phyloP scores from a whole-genome alignment of 2,797 vertebrate genomes.

The Chromobotia macracanthus region DNA sequence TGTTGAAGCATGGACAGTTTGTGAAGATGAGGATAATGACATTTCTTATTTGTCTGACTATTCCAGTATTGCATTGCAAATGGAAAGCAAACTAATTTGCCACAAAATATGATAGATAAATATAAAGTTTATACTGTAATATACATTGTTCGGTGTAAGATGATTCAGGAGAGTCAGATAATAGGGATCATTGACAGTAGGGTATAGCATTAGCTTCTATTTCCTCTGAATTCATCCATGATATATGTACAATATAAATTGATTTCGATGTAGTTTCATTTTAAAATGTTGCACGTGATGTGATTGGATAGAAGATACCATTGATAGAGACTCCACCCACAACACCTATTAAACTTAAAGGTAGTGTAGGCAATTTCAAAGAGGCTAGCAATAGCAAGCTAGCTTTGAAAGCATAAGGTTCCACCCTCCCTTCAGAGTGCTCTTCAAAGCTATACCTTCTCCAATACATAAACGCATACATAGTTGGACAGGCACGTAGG shows the following conservation, averaged over 20 bases:
- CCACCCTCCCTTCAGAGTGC: too few relatives aligned
- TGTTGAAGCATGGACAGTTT: neutral
- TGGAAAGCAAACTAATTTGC: neutral
- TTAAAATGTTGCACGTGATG: neutral
- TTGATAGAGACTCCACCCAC: too few relatives aligned
- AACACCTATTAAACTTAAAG: too few relatives aligned
- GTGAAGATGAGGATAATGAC: neutral
- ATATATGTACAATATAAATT: neutral
- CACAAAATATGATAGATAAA: neutral
- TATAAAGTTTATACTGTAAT: neutral
- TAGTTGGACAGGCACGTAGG: too few relatives aligned
- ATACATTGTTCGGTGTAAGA: slow-evolving; percentile 5
- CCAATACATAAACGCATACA: too few relatives aligned
- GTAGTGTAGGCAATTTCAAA: too few relatives aligned
- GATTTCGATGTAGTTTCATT: neutral
- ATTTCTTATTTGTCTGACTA: neutral
- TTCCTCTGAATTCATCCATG: neutral
- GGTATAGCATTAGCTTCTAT: neutral
- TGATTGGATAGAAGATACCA: too few relatives aligned
- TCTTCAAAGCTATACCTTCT: too few relatives aligned
- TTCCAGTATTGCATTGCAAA: neutral
- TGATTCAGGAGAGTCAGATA: slow-evolving; percentile 2
- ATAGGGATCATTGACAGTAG: neutral
- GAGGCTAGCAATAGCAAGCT: too few relatives aligned
- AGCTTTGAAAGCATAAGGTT: too few relatives aligned